Conservation (phyloP, 2,797 vertebrate species). For the Protosalanx chinensis region DNA sequence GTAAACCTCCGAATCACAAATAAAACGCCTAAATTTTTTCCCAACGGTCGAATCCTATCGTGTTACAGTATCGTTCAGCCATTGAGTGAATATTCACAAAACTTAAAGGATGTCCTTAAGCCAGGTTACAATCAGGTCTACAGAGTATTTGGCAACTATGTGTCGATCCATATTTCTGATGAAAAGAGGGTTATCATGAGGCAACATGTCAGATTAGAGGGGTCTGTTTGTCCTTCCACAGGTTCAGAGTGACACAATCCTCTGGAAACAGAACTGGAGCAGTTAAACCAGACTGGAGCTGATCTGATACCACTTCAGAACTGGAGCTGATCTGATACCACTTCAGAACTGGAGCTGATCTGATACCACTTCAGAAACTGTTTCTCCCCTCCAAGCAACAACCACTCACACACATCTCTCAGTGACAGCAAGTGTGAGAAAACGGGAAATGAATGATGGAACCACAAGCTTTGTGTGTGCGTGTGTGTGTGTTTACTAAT, state of each 20-base stretch:
- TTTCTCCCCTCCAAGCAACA: too few relatives aligned
- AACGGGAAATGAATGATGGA: neutral
- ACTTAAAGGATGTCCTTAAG: too few relatives aligned
- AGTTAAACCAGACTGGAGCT: constrained; percentile 7
- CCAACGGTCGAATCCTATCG: too few relatives aligned
- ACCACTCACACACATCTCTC: neutral
- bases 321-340: neutral
- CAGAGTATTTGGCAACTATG: too few relatives aligned
- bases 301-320: too few relatives aligned
- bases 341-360: neutral
- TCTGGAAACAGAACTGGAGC: neutral
- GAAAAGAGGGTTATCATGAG: too few relatives aligned
- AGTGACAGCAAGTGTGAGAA: neutral
- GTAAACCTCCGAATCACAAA: too few relatives aligned
- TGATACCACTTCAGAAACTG: neutral
- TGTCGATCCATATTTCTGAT: too few relatives aligned
- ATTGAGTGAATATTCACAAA: too few relatives aligned
- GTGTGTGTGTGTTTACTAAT: neutral
- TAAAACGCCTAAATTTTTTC: too few relatives aligned
- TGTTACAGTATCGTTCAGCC: neutral
- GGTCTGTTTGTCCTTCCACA: neutral
- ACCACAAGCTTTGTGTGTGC: neutral
- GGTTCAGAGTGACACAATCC: neutral
- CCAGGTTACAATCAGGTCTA: too few relatives aligned
- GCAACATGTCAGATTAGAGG: neutral